Base-by-base conservation (phyloP, 2,888 invertebrate species). In the Pelosia muscerda region DNA sequence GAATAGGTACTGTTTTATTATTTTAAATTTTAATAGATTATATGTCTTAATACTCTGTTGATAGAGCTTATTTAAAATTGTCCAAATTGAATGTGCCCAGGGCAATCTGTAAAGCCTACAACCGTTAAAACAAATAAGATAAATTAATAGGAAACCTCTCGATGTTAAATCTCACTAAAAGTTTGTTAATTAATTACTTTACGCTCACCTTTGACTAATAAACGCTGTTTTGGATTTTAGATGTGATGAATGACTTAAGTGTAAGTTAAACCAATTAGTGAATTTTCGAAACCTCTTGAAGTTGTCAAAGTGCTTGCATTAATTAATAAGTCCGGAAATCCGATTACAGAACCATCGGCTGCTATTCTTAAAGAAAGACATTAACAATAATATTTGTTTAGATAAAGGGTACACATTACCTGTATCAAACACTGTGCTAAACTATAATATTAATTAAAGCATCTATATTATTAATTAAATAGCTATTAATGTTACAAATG, bases 201-300 rank as follows among this genome's bases (percentile, higher is more conserved):
- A 75, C 81, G 74, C 78, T 82, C 84, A 83, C 84, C 84, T 87
- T 82, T 72, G 76, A 81, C 76, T 76, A 78, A 77, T 81, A 86
- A 87, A 86, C 84, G 82, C 84, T 87, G 84, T 86, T 85, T 84
- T 75, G 76, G 75, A 82, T 78, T 84, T 78, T 74, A 76, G 78
- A 85, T 86, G 81, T 88, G 85, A 87, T 88, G 85, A 88, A 89
- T 87, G 85, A 85, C 85, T 88, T 82, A 84, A 88, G 84, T 88
- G 88, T 88, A 86, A 90, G 88, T 88, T 87, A 85, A 90, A 88
- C 85, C 88, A 87, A 88, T 88, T 87, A 86, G 72, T 71, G 75
- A 84, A 85, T 86, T 84, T 82, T 72, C 74, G 71, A 83, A 84
- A 84, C 81, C 82, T 78, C 84, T 86, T 84, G 78, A 85, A 88